These are phyloP conservation scores for Neolamprologus toae DNA, from an alignment of 2,113 vertebrate genomes.

Conservation along the genomic window DNA sequence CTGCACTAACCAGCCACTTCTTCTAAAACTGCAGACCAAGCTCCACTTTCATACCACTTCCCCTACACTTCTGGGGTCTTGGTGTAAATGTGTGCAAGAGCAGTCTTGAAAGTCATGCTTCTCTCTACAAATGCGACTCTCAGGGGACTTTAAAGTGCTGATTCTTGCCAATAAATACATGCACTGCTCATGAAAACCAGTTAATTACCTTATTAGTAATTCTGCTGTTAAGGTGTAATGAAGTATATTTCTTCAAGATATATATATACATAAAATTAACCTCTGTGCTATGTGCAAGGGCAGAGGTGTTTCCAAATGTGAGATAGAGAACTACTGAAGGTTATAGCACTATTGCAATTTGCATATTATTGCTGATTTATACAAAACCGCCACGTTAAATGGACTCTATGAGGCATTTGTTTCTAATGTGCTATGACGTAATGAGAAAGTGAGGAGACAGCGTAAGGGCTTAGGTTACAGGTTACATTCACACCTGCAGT, in stretches of 20 bases:
- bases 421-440: background rate
- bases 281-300: background rate
- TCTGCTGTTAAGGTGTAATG: background rate
- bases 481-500: slow-evolving; percentile 34
- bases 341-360: background rate
- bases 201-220: background rate
- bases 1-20: background rate
- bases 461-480: background rate
- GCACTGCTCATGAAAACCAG: background rate
- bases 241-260: background rate
- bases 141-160: background rate
- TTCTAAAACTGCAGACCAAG: background rate
- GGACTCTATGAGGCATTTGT: background rate
- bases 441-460: background rate
- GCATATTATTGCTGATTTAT: background rate
- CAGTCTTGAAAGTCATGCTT: background rate
- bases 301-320: background rate
- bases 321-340: background rate
- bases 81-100: background rate
- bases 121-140: too few relatives aligned
- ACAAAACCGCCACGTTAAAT: background rate
- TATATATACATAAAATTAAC: background rate
- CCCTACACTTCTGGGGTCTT: background rate
- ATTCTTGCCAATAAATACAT: background rate
- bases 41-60: slow-evolving; percentile 23